phyloP scores from a whole-genome alignment of 2,797 vertebrate genomes.

The Buceros bicornis region DNA sequence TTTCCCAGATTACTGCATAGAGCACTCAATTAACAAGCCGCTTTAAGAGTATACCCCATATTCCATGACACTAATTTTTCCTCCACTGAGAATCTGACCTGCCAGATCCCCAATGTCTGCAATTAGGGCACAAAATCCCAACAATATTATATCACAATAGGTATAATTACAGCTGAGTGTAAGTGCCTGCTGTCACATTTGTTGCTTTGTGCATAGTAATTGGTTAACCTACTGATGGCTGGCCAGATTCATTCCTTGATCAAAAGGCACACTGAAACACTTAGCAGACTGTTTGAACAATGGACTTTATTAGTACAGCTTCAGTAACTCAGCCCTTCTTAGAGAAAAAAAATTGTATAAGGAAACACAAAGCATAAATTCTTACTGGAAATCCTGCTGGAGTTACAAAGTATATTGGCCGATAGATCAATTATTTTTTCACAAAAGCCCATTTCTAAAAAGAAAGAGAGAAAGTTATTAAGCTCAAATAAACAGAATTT shows the following conservation, averaged over 20 bases:
- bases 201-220: constrained; percentile 21
- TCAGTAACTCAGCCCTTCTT: neutral
- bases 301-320: neutral
- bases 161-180: neutral
- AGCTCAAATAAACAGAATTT: neutral
- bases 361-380: neutral
- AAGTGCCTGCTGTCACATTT: constrained; percentile 8
- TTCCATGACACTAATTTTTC: neutral
- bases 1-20: neutral
- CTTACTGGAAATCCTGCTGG: neutral
- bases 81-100: neutral
- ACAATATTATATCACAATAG: neutral
- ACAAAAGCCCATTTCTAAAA: neutral
- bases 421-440: neutral
- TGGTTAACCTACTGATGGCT: neutral
- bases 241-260: neutral
- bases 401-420: neutral
- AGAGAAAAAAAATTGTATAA: neutral
- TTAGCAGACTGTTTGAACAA: constrained; percentile 3
- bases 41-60: neutral
- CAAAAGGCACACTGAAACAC: neutral
- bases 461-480: neutral
- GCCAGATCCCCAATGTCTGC: neutral
- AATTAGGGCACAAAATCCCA: neutral
- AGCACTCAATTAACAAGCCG: neutral